A percentile compares a stretch with the other conserved stretches of the same genome.
phyloP scores from a whole-genome alignment of 53 echinoderm and acorn worm species.

The Patiria pectinifera region DNA sequence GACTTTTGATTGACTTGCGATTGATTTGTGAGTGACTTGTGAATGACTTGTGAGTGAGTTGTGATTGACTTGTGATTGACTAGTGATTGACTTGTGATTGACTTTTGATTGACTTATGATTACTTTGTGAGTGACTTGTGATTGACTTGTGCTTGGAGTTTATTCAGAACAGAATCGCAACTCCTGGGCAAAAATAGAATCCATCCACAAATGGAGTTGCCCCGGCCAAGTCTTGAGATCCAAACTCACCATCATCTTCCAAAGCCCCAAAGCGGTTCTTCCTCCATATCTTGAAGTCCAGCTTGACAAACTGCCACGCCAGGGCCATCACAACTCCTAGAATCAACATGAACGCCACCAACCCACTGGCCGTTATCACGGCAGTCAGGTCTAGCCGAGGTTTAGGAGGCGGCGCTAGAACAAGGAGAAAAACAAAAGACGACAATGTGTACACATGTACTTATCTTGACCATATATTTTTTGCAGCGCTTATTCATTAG shows the following conservation, averaged over 20 bases:
- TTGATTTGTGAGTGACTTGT: too few species aligned
- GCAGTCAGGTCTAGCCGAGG: slow-evolving; percentile 19
- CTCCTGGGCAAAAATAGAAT: too few species aligned
- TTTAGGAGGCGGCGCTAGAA: not conserved
- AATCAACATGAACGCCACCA: not conserved
- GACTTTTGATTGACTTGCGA: too few species aligned
- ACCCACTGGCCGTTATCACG: not conserved
- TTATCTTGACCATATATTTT: not conserved
- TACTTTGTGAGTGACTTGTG: too few species aligned
- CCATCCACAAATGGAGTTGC: too few species aligned
- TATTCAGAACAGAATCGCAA: too few species aligned
- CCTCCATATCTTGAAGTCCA: slow-evolving; percentile 25
- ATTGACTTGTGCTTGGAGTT: too few species aligned
- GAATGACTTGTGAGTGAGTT: too few species aligned
- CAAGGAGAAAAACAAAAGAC: not conserved
- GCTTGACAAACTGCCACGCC: slow-evolving; percentile 28
- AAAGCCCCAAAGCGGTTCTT: slow-evolving; percentile 40
- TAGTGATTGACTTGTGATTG: not conserved
- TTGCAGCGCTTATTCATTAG: not conserved
- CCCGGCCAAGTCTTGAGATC: not conserved
- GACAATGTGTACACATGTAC: not conserved
- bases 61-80: not conserved
- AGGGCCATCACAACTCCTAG: not conserved
- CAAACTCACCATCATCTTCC: slow-evolving; percentile 44
- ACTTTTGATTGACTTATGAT: too few species aligned